phyloP scores from a whole-genome alignment of 2,888 invertebrate species.

The Palloptera scutellata region DNA sequence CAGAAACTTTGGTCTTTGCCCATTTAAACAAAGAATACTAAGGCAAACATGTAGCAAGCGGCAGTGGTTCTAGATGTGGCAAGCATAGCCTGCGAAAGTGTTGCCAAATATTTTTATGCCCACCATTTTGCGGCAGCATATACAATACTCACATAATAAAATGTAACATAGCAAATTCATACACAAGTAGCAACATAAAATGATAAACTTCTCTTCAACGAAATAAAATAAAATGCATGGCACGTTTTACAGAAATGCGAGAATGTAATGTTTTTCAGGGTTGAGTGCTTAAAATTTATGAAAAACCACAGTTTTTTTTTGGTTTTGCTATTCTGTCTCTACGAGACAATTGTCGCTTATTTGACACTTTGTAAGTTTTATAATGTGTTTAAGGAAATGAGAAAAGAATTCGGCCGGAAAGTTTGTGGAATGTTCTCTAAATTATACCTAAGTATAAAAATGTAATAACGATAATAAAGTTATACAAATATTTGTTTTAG shows the following conservation, averaged over 20 bases:
- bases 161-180: no score
- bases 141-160: no score
- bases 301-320: constrained; percentile 26
- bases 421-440: neutral
- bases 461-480: no score
- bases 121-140: no score
- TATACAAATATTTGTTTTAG: no score
- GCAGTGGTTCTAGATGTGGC: neutral
- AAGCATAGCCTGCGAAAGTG: neutral
- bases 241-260: constrained; percentile 30
- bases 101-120: neutral
- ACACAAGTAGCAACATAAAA: no score
- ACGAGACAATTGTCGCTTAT: constrained; percentile 23
- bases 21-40: no score
- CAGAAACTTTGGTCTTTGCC: no score
- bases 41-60: neutral
- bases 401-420: neutral
- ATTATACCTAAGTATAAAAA: no score
- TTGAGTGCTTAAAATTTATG: constrained; percentile 36
- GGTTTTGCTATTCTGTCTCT: neutral
- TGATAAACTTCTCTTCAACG: no score
- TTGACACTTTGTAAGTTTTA: constrained; percentile 14
- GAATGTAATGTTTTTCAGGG: constrained; percentile 28
- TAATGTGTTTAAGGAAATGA: neutral
- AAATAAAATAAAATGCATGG: constrained; percentile 26